A percentile compares a stretch with the other conserved stretches of the same genome.
These are phyloP conservation scores for Anguilla megastoma DNA, from an alignment of 2,797 vertebrate genomes.

Conservation along the genomic window DNA sequence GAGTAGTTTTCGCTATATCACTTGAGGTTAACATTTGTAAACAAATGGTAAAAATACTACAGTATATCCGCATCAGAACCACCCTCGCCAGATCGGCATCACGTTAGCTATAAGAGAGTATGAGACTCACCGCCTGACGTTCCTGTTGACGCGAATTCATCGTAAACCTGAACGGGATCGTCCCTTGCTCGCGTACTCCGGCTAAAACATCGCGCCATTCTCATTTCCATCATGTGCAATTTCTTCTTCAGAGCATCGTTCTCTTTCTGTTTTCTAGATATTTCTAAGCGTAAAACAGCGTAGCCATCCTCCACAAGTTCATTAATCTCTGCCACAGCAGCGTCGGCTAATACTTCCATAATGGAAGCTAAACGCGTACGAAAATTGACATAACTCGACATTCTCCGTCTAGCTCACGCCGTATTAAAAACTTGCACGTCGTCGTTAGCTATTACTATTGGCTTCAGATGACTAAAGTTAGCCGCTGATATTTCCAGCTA, in stretches of 20 bases:
- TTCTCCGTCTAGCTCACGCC: conserved; percentile 28
- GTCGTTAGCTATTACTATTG: not conserved
- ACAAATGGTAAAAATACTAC: not conserved
- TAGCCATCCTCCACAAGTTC: conserved; percentile 71
- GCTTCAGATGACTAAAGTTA: not conserved
- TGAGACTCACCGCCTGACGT: not conserved
- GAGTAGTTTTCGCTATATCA: not conserved
- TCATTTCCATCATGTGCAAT: conserved; percentile 68
- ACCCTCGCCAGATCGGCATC: not conserved
- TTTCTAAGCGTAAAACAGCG: conserved; percentile 66
- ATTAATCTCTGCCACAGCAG: conserved; percentile 74
- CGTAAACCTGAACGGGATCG: conserved; percentile 24
- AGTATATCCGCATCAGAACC: not conserved
- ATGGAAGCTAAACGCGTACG: conserved; percentile 72
- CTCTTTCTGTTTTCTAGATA: conserved; percentile 68
- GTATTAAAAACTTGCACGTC: not conserved
- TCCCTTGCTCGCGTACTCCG: conserved; percentile 39
- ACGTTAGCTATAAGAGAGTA: not conserved
- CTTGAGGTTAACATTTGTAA: not conserved
- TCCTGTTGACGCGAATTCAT: not conserved
- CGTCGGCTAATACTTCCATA: conserved; percentile 71
- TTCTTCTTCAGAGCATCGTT: conserved; percentile 68
- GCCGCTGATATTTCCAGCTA: not conserved
- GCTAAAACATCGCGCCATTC: conserved; percentile 50
- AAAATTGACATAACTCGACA: conserved; percentile 64